Conservation (phyloP, 2,113 vertebrate genomes). For the Oplegnathus fasciatus region DNA sequence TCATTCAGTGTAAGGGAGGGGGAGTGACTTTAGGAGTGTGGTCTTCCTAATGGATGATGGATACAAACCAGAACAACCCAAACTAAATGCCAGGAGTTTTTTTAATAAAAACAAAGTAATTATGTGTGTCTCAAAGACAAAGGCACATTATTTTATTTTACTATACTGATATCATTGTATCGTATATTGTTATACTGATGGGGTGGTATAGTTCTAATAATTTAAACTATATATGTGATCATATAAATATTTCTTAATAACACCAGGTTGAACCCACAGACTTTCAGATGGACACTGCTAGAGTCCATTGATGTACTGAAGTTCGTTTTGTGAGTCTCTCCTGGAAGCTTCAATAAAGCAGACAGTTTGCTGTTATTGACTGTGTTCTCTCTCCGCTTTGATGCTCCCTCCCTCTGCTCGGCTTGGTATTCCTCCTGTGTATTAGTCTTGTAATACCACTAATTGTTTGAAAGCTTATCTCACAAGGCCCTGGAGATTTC, state of each 20-base stretch:
- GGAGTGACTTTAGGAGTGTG: no score
- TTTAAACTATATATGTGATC: no score
- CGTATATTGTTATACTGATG: no score
- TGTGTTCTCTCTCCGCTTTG: conserved; percentile 5
- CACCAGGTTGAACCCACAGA: neutral
- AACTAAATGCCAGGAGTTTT: neutral
- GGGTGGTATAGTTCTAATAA: no score
- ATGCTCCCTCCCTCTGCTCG: conserved; percentile 18
- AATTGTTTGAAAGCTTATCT: conserved; percentile 65
- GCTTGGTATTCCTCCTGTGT: conserved; percentile 12
- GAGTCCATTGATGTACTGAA: neutral
- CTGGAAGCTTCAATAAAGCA: neutral
- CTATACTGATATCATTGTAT: no score
- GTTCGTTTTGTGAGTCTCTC: neutral
- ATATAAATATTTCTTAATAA: no score
- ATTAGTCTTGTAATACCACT: conserved; percentile 52
- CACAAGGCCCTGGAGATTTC: conserved; percentile 23
- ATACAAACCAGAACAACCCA: neutral
- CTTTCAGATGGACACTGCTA: neutral
- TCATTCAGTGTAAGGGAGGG: no score
- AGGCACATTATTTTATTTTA: no score
- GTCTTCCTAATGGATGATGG: neutral
- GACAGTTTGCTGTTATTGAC: neutral
- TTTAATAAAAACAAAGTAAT: no score
- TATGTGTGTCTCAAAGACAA: no score